phyloP scores from a whole-genome alignment of 2,113 vertebrate species.

The Megaleporinus macrocephalus region DNA sequence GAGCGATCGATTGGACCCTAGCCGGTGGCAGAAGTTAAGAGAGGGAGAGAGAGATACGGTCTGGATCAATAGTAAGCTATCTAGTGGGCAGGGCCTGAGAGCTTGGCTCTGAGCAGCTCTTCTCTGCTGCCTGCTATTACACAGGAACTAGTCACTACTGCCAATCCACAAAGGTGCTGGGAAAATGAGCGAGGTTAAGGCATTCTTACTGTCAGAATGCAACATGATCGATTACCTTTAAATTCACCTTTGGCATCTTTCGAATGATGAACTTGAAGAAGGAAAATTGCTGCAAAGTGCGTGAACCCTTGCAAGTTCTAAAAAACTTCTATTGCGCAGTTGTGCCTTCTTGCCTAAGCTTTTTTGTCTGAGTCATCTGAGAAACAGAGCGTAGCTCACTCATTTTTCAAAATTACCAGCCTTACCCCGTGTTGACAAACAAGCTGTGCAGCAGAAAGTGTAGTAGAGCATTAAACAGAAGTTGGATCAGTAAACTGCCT shows the following conservation, averaged over 20 bases:
- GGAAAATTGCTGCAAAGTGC: not conserved
- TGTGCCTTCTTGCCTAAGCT: not conserved
- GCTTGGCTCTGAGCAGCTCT: conserved; percentile 25
- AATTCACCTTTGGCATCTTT: conserved; percentile 6
- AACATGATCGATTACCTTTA: conserved; percentile 9
- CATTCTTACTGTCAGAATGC: not conserved
- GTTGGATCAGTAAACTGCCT: not conserved
- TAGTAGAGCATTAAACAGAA: not conserved
- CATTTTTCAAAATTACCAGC: not conserved
- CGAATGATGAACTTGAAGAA: not conserved
- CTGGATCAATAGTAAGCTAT: conserved; percentile 50
- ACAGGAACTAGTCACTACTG: conserved; percentile 39
- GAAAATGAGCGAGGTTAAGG: conserved; percentile 26
- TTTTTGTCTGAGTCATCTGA: not conserved
- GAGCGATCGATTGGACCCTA: conserved; percentile 30
- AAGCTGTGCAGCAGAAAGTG: not conserved
- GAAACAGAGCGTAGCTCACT: not conserved
- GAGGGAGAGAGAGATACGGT: conserved; percentile 26
- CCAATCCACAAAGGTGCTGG: conserved; percentile 8
- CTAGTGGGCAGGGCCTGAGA: conserved; percentile 26
- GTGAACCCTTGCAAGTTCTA: not conserved
- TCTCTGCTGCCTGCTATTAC: conserved; percentile 29
- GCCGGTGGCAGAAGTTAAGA: conserved; percentile 36
- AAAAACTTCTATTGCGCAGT: not conserved
- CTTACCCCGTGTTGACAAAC: not conserved